These are phyloP conservation scores for Eulemur coronatus DNA, from an alignment of 2,797 vertebrate genomes.

Conservation along the genomic window DNA sequence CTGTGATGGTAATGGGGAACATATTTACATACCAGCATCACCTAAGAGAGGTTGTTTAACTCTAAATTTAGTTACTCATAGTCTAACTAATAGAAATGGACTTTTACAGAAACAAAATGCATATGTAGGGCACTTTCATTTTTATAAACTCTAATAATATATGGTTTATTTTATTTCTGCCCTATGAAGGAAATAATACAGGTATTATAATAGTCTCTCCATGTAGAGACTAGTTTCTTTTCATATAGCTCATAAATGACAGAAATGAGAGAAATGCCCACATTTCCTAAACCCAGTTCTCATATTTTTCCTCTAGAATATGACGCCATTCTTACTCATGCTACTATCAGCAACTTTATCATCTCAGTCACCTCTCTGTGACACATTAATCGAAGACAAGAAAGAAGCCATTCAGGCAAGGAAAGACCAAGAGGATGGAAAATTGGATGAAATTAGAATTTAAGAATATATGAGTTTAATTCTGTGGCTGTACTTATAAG, in stretches of 20 bases:
- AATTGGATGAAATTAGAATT: background rate
- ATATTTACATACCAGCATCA: slow-evolving; percentile 42
- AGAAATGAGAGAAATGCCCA: background rate
- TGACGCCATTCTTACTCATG: background rate
- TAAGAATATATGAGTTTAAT: background rate
- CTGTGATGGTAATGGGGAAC: slow-evolving; percentile 3
- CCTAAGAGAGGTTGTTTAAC: slow-evolving; percentile 20
- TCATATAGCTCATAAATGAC: background rate
- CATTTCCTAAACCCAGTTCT: background rate
- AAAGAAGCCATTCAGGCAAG: background rate
- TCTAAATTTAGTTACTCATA: slow-evolving; percentile 35
- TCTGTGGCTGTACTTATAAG: background rate
- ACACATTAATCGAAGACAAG: background rate
- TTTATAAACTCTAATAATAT: slow-evolving; percentile 42
- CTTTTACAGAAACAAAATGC: slow-evolving; percentile 48
- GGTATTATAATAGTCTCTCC: background rate
- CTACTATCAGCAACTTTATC: background rate
- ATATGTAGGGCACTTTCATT: slow-evolving; percentile 11
- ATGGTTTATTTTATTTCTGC: background rate
- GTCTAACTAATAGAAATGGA: slow-evolving; percentile 21
- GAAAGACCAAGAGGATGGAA: background rate
- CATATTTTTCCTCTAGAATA: background rate
- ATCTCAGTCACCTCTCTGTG: background rate
- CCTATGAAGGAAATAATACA: background rate
- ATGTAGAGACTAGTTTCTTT: background rate